Percentiles rank a stretch among this genome's conserved stretches.
These are phyloP conservation scores for Girardinus metallicus DNA, from an alignment of 2,797 vertebrate genomes.

Conservation along the genomic window DNA sequence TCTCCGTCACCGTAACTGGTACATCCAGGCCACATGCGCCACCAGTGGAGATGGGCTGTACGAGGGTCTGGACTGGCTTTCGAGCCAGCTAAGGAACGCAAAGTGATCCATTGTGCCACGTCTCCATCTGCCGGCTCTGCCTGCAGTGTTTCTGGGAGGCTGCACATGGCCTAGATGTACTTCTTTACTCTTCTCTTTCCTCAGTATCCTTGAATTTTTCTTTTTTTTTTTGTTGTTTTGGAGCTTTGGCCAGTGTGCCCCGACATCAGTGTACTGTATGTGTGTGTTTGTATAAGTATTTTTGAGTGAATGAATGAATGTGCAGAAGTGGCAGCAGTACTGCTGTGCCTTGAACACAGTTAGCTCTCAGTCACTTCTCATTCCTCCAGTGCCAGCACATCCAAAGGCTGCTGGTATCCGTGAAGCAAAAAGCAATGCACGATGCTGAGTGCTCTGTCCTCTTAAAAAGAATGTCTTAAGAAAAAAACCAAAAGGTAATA, in stretches of 20 bases:
- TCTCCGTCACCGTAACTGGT: slow-evolving; percentile 80
- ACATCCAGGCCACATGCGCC: slow-evolving; percentile 85
- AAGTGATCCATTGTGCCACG: slow-evolving; percentile 74
- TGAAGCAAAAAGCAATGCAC: slow-evolving; percentile 62
- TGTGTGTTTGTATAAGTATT: slow-evolving; percentile 44
- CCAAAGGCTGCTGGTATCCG: slow-evolving; percentile 48
- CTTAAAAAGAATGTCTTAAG: slow-evolving; percentile 39
- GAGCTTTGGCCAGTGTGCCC: slow-evolving; percentile 72
- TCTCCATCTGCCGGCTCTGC: slow-evolving; percentile 54
- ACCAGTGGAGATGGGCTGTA: slow-evolving; percentile 84
- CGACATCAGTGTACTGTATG: slow-evolving; percentile 63
- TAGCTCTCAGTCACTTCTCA: slow-evolving; percentile 43
- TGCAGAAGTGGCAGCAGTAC: slow-evolving; percentile 77
- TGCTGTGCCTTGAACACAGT: slow-evolving; percentile 79
- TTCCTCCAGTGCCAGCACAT: slow-evolving; percentile 36
- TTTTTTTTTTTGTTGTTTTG: slow-evolving; percentile 47
- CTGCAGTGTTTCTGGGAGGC: slow-evolving; percentile 55
- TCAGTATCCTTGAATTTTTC: slow-evolving; percentile 33
- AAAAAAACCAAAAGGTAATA: slow-evolving; percentile 33
- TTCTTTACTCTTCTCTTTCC: slow-evolving; percentile 25
- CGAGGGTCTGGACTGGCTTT: slow-evolving; percentile 86
- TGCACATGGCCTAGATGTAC: slow-evolving; percentile 63
- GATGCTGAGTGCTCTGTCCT: slow-evolving; percentile 42
- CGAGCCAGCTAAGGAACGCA: slow-evolving; percentile 77
- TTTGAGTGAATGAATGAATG: slow-evolving; percentile 42